Base-by-base conservation (phyloP, 1,140 invertebrate genomes). In the Hypsibius dujardini region DNA sequence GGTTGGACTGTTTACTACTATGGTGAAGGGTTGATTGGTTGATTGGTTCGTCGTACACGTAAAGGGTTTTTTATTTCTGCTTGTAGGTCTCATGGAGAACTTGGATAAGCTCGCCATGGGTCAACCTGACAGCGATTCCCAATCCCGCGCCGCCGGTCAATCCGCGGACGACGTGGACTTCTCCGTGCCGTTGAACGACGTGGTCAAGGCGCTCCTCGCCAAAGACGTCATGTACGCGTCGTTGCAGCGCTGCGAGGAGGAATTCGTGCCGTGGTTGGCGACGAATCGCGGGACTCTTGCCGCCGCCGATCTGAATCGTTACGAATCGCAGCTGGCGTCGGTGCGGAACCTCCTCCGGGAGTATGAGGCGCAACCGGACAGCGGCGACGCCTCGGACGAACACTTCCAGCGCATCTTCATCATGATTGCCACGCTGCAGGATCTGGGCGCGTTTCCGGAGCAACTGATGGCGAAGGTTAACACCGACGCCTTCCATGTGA, bases 51-150 rank as follows among this genome's bases (percentile, higher is more conserved):
- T 28, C 28, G 28, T 28, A 28, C 28, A 28, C 28, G 28, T 28
- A 28, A 28, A 28, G 28, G 28, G 28, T 28, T 28, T 28, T 28
- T 28, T 28, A 28, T 28, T 28, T 28, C 28, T 28, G 28, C 28
- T 28, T 28, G 28, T 28, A 28, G 28, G 28, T 42, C 12, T 67
- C 62, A 67, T 67, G 62, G 42, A 42, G 12, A 67, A 42, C 42
- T 67, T 67, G 62, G 42, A 42, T 42, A 67, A 42, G 42, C 42
- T 67, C 7, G 62, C 12, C 62, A 67, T 67, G 62, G 62, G 42
- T 67, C 12, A 56, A n/a, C 28, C 28, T 28, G 28, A 28, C 28
- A 28, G 28, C 28, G 28, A 28, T 28, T 28, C 28, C 28, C 28
- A 28, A 28, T 28, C 28, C 28, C 28, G 28, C 28, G 28, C 28